Conservation (phyloP, 2,797 vertebrate species). For the Microctenopoma steveboyesi region DNA sequence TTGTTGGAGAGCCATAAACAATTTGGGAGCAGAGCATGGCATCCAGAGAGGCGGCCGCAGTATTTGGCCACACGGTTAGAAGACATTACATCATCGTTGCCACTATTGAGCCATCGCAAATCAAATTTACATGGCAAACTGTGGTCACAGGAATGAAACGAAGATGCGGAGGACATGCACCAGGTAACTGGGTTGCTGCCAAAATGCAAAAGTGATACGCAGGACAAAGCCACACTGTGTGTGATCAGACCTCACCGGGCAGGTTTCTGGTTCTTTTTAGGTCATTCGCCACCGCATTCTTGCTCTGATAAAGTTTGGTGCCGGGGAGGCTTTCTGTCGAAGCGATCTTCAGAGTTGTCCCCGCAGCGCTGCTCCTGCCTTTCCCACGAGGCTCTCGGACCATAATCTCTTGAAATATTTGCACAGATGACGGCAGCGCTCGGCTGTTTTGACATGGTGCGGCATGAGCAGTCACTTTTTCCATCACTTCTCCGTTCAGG, state of each 20-base stretch:
- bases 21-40: constrained; percentile 67
- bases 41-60: constrained; percentile 36
- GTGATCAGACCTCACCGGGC: constrained; percentile 59
- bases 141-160: constrained; percentile 22
- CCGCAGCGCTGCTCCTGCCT: constrained; percentile 59
- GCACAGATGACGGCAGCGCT: constrained; percentile 73
- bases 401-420: constrained; percentile 81
- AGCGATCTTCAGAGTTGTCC: constrained; percentile 54
- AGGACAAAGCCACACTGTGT: constrained; percentile 59
- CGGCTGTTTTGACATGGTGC: constrained; percentile 73
- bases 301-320: constrained; percentile 29
- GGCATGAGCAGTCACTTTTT: constrained; percentile 75
- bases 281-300: constrained; percentile 41
- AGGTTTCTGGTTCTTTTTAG: constrained; percentile 53
- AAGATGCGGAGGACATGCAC: constrained; percentile 48
- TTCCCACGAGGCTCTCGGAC: constrained; percentile 78
- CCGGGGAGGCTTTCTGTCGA: constrained; percentile 42
- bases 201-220: constrained; percentile 53
- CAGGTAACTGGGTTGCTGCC: constrained; percentile 60
- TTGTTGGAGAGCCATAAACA: constrained; percentile 81
- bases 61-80: constrained; percentile 42
- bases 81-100: constrained; percentile 29
- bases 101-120: constrained; percentile 11
- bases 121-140: constrained; percentile 24
- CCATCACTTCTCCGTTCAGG: constrained; percentile 67